Percentiles rank a stretch among this genome's conserved stretches.
phyloP scores from a whole-genome alignment of 2,888 invertebrate genomes.

The Deroplatys truncata region DNA sequence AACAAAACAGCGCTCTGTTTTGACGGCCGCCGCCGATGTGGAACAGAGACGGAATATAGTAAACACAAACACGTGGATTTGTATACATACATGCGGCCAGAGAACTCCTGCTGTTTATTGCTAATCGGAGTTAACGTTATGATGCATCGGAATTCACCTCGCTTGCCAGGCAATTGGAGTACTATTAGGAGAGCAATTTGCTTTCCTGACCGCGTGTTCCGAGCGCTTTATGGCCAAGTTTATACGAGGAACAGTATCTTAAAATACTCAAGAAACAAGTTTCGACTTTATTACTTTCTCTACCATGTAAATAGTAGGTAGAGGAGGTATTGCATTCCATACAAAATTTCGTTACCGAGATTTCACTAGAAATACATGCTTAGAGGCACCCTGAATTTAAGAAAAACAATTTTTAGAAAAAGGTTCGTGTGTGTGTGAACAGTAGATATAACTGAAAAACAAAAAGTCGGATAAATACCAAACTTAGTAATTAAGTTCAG shows the following conservation, averaged over 20 bases:
- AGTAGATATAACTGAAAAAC: too few relatives aligned
- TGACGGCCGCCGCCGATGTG: neutral
- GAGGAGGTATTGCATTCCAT: too few relatives aligned
- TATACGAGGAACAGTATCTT: neutral
- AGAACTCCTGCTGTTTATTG: neutral
- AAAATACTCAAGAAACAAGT: too few relatives aligned
- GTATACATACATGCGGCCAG: neutral
- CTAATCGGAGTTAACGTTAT: neutral
- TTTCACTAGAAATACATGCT: too few relatives aligned
- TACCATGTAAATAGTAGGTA: too few relatives aligned
- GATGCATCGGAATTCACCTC: neutral
- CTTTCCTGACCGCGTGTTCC: neutral
- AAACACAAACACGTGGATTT: neutral
- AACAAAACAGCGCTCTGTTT: neutral
- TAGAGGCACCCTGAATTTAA: too few relatives aligned
- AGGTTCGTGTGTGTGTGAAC: too few relatives aligned
- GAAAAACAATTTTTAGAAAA: too few relatives aligned
- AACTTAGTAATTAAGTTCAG: too few relatives aligned
- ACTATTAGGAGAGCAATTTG: neutral
- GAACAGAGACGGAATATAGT: neutral
- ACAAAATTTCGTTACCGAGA: too few relatives aligned
- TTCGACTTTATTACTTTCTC: too few relatives aligned
- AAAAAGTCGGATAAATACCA: too few relatives aligned
- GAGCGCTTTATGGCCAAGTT: neutral
- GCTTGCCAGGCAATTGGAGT: neutral